phyloP scores from a whole-genome alignment of 2,797 vertebrate species.

The Pseudochromis fuscus region DNA sequence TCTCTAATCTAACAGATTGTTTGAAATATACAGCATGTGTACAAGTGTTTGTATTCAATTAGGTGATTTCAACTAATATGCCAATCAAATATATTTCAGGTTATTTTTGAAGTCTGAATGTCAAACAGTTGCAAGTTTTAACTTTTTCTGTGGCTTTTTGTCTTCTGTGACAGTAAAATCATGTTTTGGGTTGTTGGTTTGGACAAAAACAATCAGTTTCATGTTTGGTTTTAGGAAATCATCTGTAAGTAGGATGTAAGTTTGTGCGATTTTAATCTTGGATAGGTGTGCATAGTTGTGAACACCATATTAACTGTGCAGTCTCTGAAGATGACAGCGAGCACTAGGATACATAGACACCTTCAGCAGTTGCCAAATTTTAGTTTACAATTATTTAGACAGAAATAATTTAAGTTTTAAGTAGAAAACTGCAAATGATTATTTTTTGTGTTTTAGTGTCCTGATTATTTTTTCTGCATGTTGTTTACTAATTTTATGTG shows the following conservation, averaged over 20 bases:
- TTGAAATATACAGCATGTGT: neutral
- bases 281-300: neutral
- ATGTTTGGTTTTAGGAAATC: neutral
- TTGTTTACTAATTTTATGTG: constrained; percentile 5
- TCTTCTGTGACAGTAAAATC: neutral
- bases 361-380: neutral
- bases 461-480: neutral
- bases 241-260: neutral
- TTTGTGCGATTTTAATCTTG: neutral
- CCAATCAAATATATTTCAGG: neutral
- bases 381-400: neutral
- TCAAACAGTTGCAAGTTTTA: neutral
- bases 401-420: neutral
- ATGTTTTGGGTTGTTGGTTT: neutral
- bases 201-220: neutral
- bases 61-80: too few species aligned
- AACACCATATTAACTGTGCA: neutral
- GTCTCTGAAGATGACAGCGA: neutral
- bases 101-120: neutral
- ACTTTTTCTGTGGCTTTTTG: neutral
- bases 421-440: neutral
- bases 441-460: neutral
- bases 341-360: neutral
- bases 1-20: neutral
- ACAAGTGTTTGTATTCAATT: too few species aligned